Evolutionary conservation across 2,113 vertebrate genomes (phyloP).

Genomic region (Litocranius walleri): DNA sequence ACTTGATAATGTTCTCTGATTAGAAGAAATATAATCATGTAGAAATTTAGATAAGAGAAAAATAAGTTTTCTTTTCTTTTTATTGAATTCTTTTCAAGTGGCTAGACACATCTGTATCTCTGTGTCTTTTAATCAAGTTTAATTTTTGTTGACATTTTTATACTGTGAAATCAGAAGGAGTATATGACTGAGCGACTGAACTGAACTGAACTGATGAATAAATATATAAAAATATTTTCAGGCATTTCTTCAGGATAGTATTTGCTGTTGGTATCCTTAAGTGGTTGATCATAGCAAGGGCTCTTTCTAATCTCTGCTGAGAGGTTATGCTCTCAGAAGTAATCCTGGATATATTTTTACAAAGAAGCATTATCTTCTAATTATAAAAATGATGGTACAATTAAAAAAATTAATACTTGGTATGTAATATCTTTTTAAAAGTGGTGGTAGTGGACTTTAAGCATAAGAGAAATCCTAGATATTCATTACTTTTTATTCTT

Average conservation of each 20-base stretch:
- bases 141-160: constrained; percentile 17
- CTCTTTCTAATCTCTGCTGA: not conserved
- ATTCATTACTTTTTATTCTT: not conserved
- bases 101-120: not conserved
- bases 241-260: not conserved
- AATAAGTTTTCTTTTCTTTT: not conserved
- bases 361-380: not conserved
- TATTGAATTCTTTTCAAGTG: not conserved
- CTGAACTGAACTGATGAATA: not conserved
- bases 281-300: not conserved
- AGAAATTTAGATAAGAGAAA: constrained; percentile 24
- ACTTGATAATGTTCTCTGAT: not conserved
- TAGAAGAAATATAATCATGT: not conserved
- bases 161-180: not conserved
- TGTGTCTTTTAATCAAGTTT: not conserved
- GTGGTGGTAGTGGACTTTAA: not conserved
- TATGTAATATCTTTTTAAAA: not conserved
- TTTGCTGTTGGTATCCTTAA: not conserved
- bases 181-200: not conserved
- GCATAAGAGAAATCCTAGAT: not conserved
- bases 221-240: not conserved
- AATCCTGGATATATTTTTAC: not conserved
- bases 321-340: not conserved
- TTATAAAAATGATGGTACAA: not conserved
- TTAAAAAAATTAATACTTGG: not conserved